Evolutionary conservation across 2,113 vertebrate genomes (phyloP).

Genomic region (Barbus barbus): DNA sequence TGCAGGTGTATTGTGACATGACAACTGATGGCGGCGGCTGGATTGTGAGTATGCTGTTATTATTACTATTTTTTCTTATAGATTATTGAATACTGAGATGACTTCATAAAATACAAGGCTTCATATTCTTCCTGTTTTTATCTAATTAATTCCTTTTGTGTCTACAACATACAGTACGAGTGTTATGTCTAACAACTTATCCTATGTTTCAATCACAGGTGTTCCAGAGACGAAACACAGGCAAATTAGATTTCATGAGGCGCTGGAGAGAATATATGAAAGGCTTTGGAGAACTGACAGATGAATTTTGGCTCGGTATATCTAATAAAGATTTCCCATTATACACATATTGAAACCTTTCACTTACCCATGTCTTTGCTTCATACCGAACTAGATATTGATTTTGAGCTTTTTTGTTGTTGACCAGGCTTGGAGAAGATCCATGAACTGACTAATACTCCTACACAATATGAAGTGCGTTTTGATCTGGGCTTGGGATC

Average conservation of each 20-base stretch:
- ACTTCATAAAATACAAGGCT: background rate
- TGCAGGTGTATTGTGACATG: conserved; percentile 87
- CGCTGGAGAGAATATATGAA: conserved; percentile 85
- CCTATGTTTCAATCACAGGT: conserved; percentile 69
- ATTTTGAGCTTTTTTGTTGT: background rate
- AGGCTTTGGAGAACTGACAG: conserved; percentile 85
- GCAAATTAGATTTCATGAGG: conserved; percentile 88
- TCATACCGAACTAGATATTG: background rate
- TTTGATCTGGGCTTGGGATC: conserved; percentile 78
- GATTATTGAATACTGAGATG: too few species aligned
- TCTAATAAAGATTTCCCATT: background rate
- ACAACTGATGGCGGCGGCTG: conserved; percentile 84
- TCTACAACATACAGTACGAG: background rate
- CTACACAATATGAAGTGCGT: conserved; percentile 75
- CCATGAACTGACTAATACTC: conserved; percentile 81
- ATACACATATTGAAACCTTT: background rate
- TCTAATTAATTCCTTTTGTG: background rate
- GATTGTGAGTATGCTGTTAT: conserved; percentile 74
- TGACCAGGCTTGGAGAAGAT: conserved; percentile 83
- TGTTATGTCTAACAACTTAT: background rate
- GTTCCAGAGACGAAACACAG: conserved; percentile 83
- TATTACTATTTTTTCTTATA: background rate
- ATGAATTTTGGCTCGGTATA: conserved; percentile 92
- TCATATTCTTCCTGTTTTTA: background rate
- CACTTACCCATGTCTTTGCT: background rate